Evolutionary conservation across 2,888 invertebrate genomes (phyloP).

Genomic region (Acanthopleura granulata): DNA sequence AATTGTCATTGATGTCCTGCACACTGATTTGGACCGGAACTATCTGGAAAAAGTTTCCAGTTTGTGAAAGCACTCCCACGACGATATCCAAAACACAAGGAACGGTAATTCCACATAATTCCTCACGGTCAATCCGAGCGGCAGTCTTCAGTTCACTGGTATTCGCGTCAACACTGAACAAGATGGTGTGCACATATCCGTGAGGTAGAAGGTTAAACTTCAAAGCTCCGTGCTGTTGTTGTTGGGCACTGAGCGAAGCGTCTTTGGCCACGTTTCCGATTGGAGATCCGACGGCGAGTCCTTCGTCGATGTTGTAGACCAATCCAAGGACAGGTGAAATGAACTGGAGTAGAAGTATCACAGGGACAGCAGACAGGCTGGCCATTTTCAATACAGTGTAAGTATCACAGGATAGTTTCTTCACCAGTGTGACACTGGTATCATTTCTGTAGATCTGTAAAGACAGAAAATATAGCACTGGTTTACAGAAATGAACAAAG

Average conservation of each 20-base stretch:
- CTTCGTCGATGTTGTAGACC: background rate
- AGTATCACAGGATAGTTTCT: too few species aligned
- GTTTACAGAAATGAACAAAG: too few species aligned
- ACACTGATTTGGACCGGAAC: slow-evolving; percentile 41
- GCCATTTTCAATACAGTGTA: background rate
- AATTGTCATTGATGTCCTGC: slow-evolving; percentile 62
- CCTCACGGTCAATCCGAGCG: background rate
- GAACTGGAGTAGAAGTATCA: background rate
- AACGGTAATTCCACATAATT: slow-evolving; percentile 5
- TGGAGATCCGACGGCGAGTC: background rate
- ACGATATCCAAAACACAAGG: slow-evolving; percentile 13
- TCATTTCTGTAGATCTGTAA: too few species aligned
- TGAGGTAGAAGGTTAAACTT: slow-evolving; percentile 13
- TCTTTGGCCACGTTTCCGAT: slow-evolving; percentile 1
- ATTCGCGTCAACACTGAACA: background rate
- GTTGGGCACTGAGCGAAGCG: background rate
- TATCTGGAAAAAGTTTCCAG: slow-evolving; percentile 14
- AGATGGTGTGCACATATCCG: slow-evolving; percentile 5
- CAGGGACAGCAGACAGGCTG: background rate
- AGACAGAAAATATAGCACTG: too few species aligned
- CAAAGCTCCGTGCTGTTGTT: background rate
- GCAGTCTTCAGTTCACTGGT: slow-evolving; percentile 13
- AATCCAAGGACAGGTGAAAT: background rate
- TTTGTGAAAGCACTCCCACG: slow-evolving; percentile 1
- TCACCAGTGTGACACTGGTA: too few species aligned